Base-by-base conservation (phyloP, 2,888 invertebrate genomes). In the Dyspetes luteomarginatus region DNA sequence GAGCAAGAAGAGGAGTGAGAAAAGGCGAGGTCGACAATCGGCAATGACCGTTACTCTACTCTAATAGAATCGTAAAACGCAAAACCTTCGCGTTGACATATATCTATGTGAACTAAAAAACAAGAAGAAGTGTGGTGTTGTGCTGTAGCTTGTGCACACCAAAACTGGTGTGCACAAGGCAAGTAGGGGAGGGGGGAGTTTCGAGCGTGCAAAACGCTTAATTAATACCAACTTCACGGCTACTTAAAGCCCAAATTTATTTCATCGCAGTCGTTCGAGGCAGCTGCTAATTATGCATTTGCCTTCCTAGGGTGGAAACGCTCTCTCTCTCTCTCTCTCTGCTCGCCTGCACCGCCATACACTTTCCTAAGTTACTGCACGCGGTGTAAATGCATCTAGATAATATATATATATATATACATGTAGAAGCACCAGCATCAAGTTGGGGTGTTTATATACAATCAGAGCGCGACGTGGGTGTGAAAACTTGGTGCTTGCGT, bases 141-240 rank as follows among this genome's bases (percentile, higher is more conserved):
- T 64, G 43, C 55, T 55, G 62, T 30, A 15, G 73, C 48, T 64
- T 43, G 19, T 62, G n/a, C n/a, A n/a, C n/a, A n/a, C n/a, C n/a
- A n/a, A n/a, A n/a, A n/a, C n/a, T n/a, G 62, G 62, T 28, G 48
- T 36, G 52, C 64, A 79, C 62, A 62, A 56, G 58, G 71, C 48
- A 52, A 26, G 65, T 69, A 69, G 26, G 72, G 36, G 45, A 12
- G 77, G 60, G 30, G 52, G 55, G 72, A 36, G 84, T 82, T 82
- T 65, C 79, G 65, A 67, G 72, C 80, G 74, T 56, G 69, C 58
- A 81, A 74, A 85, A 80, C 83, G 82, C 84, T 86, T 87, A 89
- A 89, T 90, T 90, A 90, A 89, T 86, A 87, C 87, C 86, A 84
- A 85, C 88, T 88, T 87, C 86, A 86, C 85, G 86, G 86, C 84